phyloP scores from a whole-genome alignment of 2,888 invertebrate genomes.

The Fissipunctia ypsillon region DNA sequence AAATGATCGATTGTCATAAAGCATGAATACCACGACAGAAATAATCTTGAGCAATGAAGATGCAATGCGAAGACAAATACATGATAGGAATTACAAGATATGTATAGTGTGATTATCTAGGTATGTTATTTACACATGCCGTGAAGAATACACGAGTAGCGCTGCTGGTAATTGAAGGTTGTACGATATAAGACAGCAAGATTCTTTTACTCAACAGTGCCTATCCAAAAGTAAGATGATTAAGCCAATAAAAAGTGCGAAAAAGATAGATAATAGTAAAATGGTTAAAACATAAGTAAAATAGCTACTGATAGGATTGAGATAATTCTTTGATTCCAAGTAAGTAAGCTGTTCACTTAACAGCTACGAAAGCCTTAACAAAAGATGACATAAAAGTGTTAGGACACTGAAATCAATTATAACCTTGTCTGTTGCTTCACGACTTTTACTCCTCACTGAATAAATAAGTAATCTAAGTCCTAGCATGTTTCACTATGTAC shows the following conservation, averaged over 20 bases:
- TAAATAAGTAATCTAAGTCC: slow-evolving; percentile 40
- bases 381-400: slow-evolving; percentile 19
- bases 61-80: slow-evolving; percentile 32
- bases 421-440: slow-evolving; percentile 42
- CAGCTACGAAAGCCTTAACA: slow-evolving; percentile 16
- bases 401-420: slow-evolving; percentile 19
- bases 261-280: not conserved
- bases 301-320: not conserved
- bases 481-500: slow-evolving; percentile 20
- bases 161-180: slow-evolving; percentile 6
- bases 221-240: not conserved
- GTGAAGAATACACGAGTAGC: slow-evolving; percentile 21
- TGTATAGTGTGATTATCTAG: slow-evolving; percentile 15
- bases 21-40: slow-evolving; percentile 18
- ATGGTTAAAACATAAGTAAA: not conserved
- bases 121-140: slow-evolving; percentile 6
- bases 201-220: not conserved
- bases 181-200: not conserved
- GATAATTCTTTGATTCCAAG: slow-evolving; percentile 5
- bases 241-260: not conserved
- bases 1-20: slow-evolving; percentile 21
- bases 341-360: slow-evolving; percentile 6
- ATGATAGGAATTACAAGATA: slow-evolving; percentile 30
- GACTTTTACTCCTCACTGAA: slow-evolving; percentile 57
- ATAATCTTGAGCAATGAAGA: slow-evolving; percentile 35